Evolutionary conservation across 1,140 invertebrate species (phyloP).

Genomic region (Aphidius ervi): DNA sequence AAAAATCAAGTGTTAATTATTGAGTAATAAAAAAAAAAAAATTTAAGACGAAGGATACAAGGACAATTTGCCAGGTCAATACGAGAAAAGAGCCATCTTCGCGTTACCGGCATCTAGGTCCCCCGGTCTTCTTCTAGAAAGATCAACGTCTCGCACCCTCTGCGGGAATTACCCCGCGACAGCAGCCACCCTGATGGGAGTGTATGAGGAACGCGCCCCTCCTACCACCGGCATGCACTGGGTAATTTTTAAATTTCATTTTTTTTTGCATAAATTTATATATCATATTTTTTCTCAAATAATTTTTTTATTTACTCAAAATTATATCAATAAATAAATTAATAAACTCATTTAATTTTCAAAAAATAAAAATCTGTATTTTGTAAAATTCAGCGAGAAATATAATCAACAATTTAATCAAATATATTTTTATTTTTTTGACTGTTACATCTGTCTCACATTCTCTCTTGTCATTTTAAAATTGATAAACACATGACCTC

Average conservation of each 20-base stretch:
- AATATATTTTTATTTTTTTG: too few relatives aligned
- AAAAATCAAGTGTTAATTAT: not conserved
- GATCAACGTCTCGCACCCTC: constrained; percentile 45
- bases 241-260: constrained; percentile 40
- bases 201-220: constrained; percentile 57
- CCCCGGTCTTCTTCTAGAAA: constrained; percentile 39
- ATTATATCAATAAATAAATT: too few relatives aligned
- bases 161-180: constrained; percentile 49
- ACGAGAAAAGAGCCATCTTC: constrained; percentile 44
- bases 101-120: constrained; percentile 41
- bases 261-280: not conserved
- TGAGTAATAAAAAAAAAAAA: not conserved
- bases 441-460: too few relatives aligned
- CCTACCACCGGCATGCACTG: constrained; percentile 58
- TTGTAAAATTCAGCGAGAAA: too few relatives aligned
- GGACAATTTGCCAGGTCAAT: constrained; percentile 1
- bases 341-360: too few relatives aligned
- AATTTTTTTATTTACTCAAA: too few relatives aligned
- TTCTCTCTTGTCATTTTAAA: too few relatives aligned
- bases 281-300: too few relatives aligned
- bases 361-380: too few relatives aligned
- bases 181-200: constrained; percentile 57
- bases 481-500: too few relatives aligned
- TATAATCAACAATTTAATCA: too few relatives aligned
- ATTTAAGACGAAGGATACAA: not conserved